These are phyloP conservation scores for Nerophis ophidion DNA, from an alignment of 2,113 vertebrate species.

Conservation along the genomic window DNA sequence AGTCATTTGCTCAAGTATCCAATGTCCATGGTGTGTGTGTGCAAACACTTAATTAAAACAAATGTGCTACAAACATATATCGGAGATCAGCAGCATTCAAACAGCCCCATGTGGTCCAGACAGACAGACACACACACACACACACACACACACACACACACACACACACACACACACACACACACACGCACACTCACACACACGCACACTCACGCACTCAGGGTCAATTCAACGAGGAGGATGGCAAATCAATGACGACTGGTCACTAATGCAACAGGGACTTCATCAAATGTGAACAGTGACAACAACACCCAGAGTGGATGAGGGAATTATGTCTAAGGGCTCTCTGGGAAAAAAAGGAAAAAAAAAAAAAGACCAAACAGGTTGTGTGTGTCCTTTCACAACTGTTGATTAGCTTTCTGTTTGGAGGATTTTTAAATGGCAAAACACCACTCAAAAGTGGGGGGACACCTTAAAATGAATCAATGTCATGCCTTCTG, in stretches of 20 bases:
- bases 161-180: slow-evolving; percentile 22
- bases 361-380: slow-evolving; percentile 14
- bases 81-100: slow-evolving; percentile 66
- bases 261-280: slow-evolving; percentile 68
- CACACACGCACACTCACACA: no score
- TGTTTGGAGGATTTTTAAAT: slow-evolving; percentile 12
- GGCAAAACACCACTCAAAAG: slow-evolving; percentile 14
- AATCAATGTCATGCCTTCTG: no score
- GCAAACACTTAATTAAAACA: slow-evolving; percentile 77
- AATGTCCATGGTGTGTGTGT: slow-evolving; percentile 70
- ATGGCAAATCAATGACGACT: slow-evolving; percentile 69
- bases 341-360: slow-evolving; percentile 37
- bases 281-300: slow-evolving; percentile 66
- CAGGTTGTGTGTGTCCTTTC: slow-evolving; percentile 22
- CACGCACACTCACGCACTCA: slow-evolving; percentile 3
- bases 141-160: slow-evolving; percentile 6
- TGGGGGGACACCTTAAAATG: not conserved
- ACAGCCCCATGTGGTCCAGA: slow-evolving; percentile 59
- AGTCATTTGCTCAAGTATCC: slow-evolving; percentile 71
- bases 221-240: slow-evolving; percentile 69
- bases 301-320: slow-evolving; percentile 52
- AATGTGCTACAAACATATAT: slow-evolving; percentile 77
- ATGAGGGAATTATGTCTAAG: slow-evolving; percentile 54
- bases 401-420: slow-evolving; percentile 21
- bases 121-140: slow-evolving; percentile 23